These are phyloP conservation scores for Tinea pellionella DNA, from an alignment of 2,888 invertebrate species.

Conservation along the genomic window DNA sequence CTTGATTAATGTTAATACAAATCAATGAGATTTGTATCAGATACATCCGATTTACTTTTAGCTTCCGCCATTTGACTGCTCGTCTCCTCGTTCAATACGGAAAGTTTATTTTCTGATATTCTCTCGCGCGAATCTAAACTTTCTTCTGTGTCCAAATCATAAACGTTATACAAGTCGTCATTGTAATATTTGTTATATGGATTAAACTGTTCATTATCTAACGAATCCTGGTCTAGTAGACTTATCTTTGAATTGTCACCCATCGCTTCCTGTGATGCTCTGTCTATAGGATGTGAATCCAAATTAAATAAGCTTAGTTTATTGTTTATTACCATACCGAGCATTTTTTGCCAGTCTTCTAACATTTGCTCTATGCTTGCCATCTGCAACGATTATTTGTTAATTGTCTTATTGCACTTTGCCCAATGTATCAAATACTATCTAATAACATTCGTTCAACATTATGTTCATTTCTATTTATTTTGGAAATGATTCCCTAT, in stretches of 20 bases:
- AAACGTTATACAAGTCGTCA: constrained; percentile 26
- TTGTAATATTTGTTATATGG: constrained; percentile 36
- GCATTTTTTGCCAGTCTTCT: constrained; percentile 51
- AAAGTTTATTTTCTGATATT: neutral
- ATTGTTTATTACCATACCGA: constrained; percentile 45
- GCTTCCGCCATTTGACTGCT: constrained; percentile 42
- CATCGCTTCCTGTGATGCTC: constrained; percentile 48
- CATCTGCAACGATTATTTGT: constrained; percentile 31
- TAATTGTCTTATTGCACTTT: too few relatives aligned
- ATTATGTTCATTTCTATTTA: too few relatives aligned
- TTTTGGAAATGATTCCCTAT: too few relatives aligned
- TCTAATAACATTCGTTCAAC: too few relatives aligned
- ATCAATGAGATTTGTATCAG: constrained; percentile 20
- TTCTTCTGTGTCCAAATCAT: neutral
- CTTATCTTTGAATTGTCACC: constrained; percentile 37
- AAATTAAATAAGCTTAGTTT: constrained; percentile 33
- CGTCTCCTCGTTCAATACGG: constrained; percentile 43
- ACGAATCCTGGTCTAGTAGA: constrained; percentile 32
- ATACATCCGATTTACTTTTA: constrained; percentile 26
- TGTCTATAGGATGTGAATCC: constrained; percentile 34
- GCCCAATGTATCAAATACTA: too few relatives aligned
- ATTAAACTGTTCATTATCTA: constrained; percentile 37
- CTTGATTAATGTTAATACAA: neutral
- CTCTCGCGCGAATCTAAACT: neutral
- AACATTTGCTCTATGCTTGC: constrained; percentile 45